These are phyloP conservation scores for Hydriomena furcata DNA, from an alignment of 2,888 invertebrate genomes.

Conservation along the genomic window DNA sequence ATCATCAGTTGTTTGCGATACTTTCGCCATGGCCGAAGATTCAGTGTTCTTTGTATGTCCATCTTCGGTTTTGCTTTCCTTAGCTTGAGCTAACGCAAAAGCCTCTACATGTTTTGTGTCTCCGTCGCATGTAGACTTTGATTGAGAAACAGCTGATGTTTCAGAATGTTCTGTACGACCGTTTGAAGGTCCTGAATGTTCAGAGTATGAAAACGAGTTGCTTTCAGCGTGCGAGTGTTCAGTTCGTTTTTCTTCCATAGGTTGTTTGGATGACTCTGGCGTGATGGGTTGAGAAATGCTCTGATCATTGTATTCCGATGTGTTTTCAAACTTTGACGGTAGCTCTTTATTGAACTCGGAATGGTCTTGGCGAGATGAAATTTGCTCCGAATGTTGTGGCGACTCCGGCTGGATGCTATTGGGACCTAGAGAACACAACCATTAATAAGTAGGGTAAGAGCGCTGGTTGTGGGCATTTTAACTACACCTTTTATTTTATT, in stretches of 20 bases:
- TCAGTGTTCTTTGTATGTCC: slow-evolving; percentile 9
- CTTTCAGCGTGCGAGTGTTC: neutral
- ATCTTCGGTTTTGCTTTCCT: slow-evolving; percentile 5
- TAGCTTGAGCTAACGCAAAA: neutral
- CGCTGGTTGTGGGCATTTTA: no score
- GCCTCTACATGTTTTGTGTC: neutral
- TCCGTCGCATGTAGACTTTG: slow-evolving; percentile 1
- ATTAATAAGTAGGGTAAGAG: no score
- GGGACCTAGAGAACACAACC: no score
- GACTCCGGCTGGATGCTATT: no score
- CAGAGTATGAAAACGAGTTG: slow-evolving; percentile 3
- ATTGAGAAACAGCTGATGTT: neutral
- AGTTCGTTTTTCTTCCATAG: neutral
- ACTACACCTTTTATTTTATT: no score
- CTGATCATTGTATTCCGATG: no score
- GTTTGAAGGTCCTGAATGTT: neutral
- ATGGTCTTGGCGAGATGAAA: no score
- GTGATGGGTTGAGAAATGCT: no score
- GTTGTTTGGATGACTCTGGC: no score
- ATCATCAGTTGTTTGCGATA: slow-evolving; percentile 1
- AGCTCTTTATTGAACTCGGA: no score
- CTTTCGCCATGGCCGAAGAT: neutral
- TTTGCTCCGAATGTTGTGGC: no score
- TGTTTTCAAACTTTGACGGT: no score
- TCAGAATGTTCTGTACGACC: slow-evolving; percentile 5